Base-by-base conservation (phyloP, 2,888 invertebrate genomes). In the Dromius quadrimaculatus region DNA sequence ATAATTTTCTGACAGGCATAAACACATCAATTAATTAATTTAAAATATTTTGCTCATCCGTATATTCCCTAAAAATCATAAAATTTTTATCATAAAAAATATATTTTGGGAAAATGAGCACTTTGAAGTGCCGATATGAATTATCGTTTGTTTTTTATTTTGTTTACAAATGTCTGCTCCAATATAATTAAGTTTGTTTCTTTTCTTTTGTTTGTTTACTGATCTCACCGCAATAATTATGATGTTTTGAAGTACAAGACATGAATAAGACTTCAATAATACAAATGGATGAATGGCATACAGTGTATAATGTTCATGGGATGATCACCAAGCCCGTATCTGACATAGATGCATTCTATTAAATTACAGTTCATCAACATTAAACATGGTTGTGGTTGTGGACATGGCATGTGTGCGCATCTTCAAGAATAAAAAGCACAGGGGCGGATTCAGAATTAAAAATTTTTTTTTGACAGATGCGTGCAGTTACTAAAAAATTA, bases 341-440 rank as follows among this genome's bases (percentile, higher is more conserved):
- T 68, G 68, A 68, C 68, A 68, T 59, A 68, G 68, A 68, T 68
- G 68, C 68, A 68, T 68, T 68, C 45, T 57, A 68, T 68, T 68
- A 68, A 68, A 68, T 68, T 68, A 68, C 59, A 68, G 68, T 68
- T 68, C 68, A 68, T 68, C 68, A 68, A 68, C 62, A 43, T 36
- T 22, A 15, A 43, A 9, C 15, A 15, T n/a, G n/a, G n/a, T n/a
- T n/a, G n/a, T 47, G 19, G 20, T 43, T 32, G 34, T 23, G 34
- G 34, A 19, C 11, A n/a, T 32, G 36, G 36, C 59, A 59, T 59
- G 59, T 59, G 59, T 47, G 59, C 36, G 5, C 20, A 9, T 64
- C 19, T 34, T 54, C 22, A 19, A 32, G n/a, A n/a, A n/a, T n/a
- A n/a, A n/a, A n/a, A n/a, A 15, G 32, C 15, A 66, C 54, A 66